Conservation (phyloP, 1,140 invertebrate genomes). For the Magallana gigas region DNA sequence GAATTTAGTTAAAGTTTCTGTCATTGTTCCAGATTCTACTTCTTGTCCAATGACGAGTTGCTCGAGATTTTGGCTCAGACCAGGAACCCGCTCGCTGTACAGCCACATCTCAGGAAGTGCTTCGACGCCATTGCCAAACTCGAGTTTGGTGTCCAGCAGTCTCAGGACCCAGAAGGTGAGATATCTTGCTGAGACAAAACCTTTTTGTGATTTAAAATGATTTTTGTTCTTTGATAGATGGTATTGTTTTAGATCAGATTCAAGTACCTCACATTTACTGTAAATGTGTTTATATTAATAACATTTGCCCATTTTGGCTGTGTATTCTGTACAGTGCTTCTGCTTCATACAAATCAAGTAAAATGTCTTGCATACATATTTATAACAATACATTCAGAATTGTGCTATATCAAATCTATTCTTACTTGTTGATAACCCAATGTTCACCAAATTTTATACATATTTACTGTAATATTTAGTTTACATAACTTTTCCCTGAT, state of each 20-base stretch:
- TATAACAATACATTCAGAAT: no score
- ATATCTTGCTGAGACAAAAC: background rate
- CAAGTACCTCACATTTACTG: no score
- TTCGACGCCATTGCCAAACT: slow-evolving; percentile 88
- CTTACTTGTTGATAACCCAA: background rate
- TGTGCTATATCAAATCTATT: no score
- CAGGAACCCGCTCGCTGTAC: slow-evolving; percentile 91
- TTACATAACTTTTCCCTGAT: no score
- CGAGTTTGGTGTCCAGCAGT: slow-evolving; percentile 85
- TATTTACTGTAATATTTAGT: no score
- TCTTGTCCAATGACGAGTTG: slow-evolving; percentile 80
- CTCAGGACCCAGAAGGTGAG: slow-evolving; percentile 52
- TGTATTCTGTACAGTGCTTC: no score
- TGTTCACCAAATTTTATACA: background rate
- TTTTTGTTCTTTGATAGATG: background rate
- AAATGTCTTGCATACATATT: background rate
- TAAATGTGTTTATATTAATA: no score
- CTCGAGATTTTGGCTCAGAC: slow-evolving; percentile 83
- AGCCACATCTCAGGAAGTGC: slow-evolving; percentile 92
- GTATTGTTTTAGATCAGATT: no score
- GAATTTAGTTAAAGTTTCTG: background rate
- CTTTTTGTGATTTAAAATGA: background rate
- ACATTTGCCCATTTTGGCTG: no score
- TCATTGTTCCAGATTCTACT: slow-evolving; percentile 77
- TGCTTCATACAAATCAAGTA: background rate